phyloP scores from a whole-genome alignment of 2,113 vertebrate species.

The Platysteira castanea region DNA sequence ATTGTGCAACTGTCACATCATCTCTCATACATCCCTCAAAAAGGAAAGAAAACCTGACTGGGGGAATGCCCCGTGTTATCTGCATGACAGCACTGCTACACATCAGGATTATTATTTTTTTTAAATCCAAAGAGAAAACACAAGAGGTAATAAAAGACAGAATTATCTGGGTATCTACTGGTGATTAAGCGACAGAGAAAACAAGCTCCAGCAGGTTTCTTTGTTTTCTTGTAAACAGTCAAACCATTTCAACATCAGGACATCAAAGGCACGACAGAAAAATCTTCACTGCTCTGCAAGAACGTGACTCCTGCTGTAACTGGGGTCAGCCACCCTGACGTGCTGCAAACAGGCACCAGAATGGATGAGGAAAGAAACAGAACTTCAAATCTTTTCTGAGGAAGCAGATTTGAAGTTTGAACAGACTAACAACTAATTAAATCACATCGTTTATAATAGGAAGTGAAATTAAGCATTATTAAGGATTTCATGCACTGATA shows the following conservation, averaged over 20 bases:
- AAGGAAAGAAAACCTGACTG: not conserved
- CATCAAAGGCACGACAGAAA: not conserved
- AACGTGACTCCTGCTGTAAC: not conserved
- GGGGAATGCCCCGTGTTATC: not conserved
- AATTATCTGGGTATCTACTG: not conserved
- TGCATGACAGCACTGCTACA: not conserved
- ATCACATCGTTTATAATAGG: not conserved
- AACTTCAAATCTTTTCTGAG: not conserved
- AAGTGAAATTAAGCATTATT: slow-evolving; percentile 45
- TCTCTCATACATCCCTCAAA: not conserved
- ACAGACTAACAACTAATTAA: not conserved
- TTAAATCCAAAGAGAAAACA: not conserved
- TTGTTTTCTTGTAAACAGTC: not conserved
- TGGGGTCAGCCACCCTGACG: not conserved
- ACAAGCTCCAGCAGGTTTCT: not conserved
- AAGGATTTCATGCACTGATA: slow-evolving; percentile 15
- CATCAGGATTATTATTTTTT: not conserved
- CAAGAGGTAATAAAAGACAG: not conserved
- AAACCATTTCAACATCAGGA: not conserved
- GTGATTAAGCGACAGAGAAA: not conserved
- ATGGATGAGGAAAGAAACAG: not conserved
- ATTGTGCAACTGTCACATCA: not conserved
- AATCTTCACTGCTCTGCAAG: not conserved
- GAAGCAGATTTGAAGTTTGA: not conserved
- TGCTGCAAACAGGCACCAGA: not conserved